Base-by-base conservation (phyloP, 2,888 invertebrate species). In the Marasmarcha lunaedactyla region DNA sequence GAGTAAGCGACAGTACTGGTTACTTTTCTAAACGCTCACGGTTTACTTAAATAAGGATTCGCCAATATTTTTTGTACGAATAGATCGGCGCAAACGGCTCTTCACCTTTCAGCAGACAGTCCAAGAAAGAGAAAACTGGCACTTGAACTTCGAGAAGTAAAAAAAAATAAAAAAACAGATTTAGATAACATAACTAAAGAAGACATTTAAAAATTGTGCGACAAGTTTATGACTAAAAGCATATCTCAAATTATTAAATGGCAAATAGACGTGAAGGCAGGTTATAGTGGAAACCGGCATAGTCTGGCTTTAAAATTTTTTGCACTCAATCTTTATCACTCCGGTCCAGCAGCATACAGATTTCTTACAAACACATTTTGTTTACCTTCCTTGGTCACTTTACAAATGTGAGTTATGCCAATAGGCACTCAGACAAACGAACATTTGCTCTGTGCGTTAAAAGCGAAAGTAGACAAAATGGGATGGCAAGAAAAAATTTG, bases 271-370 rank as follows among this genome's bases (percentile, higher is more conserved):
- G 5, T 25, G 25, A 25, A 5, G 25, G 5, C 25, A 25, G 25
- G 25, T 25, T 25, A 5, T 25, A 25, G 25, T 25, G 25, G 25
- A 25, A 25, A 25, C 25, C 5, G 25, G 25, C 9, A 25, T 25
- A 25, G 25, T 25, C 25, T 6, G 9, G 25, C 25, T 25, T 12
- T 43, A 46, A 46, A 46, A 43, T 43, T 45, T 40, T 48, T 51
- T 33, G 45, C 46, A 37, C 44, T 49, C 7, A 51, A 45, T 42
- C 35, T 51, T 15, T 33, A 45, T 41, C 46, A 49, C 33, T 41
- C 38, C 1, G 35, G 49, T 37, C 49, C 47, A 40, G 39, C 14
- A 7, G 42, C 42, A 9, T 50, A 49, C 33, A 44, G 42, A 39
- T 46, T n/a, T n/a, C n/a, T n/a, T n/a, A n/a, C n/a, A n/a, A n/a